These are phyloP conservation scores for Xerus rutilus DNA, from an alignment of 2,797 vertebrate genomes.

Conservation along the genomic window DNA sequence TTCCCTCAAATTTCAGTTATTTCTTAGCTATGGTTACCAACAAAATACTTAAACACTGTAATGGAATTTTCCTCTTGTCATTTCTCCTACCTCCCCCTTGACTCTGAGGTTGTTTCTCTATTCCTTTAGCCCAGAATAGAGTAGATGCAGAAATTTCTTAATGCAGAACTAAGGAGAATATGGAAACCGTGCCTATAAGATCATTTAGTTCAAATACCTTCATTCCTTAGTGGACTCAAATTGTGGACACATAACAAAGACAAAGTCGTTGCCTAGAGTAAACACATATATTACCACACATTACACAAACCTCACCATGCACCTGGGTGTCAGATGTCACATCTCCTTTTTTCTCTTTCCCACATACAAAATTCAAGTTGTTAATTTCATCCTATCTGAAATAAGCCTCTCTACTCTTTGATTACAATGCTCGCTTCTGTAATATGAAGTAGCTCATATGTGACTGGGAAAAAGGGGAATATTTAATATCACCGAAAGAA, in stretches of 20 bases:
- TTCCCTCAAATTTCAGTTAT: background rate
- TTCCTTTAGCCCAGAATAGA: background rate
- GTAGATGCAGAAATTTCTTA: constrained; percentile 22
- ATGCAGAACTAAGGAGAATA: constrained; percentile 42
- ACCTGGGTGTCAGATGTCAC: background rate
- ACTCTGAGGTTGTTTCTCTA: background rate
- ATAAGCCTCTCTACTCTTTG: background rate
- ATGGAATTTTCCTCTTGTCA: background rate
- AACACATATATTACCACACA: background rate
- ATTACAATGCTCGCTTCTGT: background rate
- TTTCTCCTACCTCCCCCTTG: background rate
- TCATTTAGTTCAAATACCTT: background rate
- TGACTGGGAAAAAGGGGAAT: background rate
- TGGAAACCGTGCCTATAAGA: background rate
- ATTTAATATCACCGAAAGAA: background rate
- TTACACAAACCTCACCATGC: background rate
- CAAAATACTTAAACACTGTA: background rate
- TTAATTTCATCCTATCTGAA: background rate
- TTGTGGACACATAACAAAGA: background rate
- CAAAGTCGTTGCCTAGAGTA: background rate
- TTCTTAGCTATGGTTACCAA: background rate
- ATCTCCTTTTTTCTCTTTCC: constrained; percentile 14
- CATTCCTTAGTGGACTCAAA: background rate
- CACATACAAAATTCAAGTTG: background rate
- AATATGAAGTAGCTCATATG: background rate